Conservation (phyloP, 2,113 vertebrate species). For the Gallinago media region DNA sequence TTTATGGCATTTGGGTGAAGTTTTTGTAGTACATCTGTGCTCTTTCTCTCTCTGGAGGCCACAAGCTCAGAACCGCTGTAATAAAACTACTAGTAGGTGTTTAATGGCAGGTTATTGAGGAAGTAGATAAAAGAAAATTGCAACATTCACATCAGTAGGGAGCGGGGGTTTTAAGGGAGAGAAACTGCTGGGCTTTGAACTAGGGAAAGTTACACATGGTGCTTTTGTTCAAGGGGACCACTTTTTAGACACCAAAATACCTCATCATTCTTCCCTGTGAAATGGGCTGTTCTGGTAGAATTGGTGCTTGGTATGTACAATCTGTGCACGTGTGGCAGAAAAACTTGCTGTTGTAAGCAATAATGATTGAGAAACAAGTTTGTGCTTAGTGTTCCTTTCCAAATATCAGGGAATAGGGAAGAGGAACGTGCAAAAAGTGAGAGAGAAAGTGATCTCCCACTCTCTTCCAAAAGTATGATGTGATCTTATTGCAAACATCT, state of each 20-base stretch:
- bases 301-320: background rate
- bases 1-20: conserved; percentile 49
- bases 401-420: background rate
- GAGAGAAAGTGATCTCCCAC: background rate
- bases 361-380: background rate
- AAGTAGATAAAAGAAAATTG: conserved; percentile 78
- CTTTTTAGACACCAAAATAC: conserved; percentile 45
- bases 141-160: conserved; percentile 63
- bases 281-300: conserved; percentile 8
- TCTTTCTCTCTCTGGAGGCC: conserved; percentile 44
- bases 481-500: background rate
- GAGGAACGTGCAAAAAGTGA: background rate
- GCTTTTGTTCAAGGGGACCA: conserved; percentile 58
- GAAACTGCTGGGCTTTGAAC: conserved; percentile 75
- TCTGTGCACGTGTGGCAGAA: background rate
- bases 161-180: conserved; percentile 30
- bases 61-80: conserved; percentile 50
- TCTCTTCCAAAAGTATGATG: background rate
- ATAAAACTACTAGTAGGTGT: conserved; percentile 78
- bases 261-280: conserved; percentile 38
- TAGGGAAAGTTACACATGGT: conserved; percentile 61
- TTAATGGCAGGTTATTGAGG: conserved; percentile 78
- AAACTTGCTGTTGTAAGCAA: background rate
- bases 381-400: background rate
- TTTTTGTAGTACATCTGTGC: conserved; percentile 49